Base-by-base conservation (phyloP, 2,113 vertebrate genomes). In the Egretta garzetta region DNA sequence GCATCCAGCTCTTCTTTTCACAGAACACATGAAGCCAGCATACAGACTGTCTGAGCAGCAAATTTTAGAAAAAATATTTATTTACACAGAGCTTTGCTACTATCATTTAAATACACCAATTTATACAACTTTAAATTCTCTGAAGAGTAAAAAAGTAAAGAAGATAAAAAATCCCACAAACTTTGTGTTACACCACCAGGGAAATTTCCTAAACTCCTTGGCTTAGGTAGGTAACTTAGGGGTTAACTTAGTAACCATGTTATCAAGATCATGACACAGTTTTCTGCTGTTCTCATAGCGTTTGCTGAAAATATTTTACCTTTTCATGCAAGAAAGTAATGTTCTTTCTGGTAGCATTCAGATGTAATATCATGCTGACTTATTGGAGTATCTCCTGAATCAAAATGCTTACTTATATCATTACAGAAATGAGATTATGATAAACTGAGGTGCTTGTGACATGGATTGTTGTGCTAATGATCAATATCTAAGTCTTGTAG, bases 401-500 rank as follows among this genome's bases (percentile, higher is more conserved):
- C 88, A 94, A 96, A 95, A 85, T 91, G 35, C 90, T 97, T 92
- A 86, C 74, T 93, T 93, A 59, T 80, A 76, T 81, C 82, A 79
- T 95, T 97, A 97, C 94, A 91, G 77, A 97, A 98, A 98, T 93
- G 67, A 96, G 80, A 66, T 92, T 73, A 52, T 97, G 90, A 98
- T 95, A 95, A 98, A 96, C 90, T 70, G 94, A 97, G 62, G 72
- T 88, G n/a, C 58, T 94, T 97, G 64, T 93, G 96, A 88, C 90
- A 97, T 72, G 93, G 95, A 97, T 95, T 86, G 88, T 92, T 97
- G 92, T 96, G 52, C n/a, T 96, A 93, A 97, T 92, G 97, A 98
- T 98, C 96, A 97, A 93, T 95, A 96, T 86, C 83, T 88, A 50
- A 93, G 73, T 67, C 86, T 91, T 50, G 28, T 63, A 92, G 85